These are phyloP conservation scores for Psilanteris sp. DNA, from an alignment of 1,140 invertebrate genomes.

Conservation along the genomic window DNA sequence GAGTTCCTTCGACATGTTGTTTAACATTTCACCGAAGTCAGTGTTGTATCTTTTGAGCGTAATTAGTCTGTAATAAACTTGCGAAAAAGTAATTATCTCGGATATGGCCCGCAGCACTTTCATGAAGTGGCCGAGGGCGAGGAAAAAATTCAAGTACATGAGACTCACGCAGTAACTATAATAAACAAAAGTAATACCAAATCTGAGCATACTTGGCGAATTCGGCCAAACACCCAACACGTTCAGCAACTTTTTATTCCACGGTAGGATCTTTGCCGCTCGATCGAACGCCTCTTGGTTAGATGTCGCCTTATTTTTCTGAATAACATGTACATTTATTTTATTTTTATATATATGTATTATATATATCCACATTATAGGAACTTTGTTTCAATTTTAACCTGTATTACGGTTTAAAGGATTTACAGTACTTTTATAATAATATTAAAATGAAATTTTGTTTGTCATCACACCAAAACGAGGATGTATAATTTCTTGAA, in stretches of 20 bases:
- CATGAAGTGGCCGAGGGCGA: slow-evolving; percentile 45
- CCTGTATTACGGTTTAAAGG: too few relatives aligned
- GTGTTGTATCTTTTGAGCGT: slow-evolving; percentile 53
- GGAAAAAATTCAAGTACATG: slow-evolving; percentile 36
- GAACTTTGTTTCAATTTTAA: too few relatives aligned
- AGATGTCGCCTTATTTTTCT: slow-evolving; percentile 4
- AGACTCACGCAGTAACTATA: slow-evolving; percentile 42
- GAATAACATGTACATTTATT: too few relatives aligned
- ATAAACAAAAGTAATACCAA: slow-evolving; percentile 33
- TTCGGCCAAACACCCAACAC: slow-evolving; percentile 59
- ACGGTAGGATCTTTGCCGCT: slow-evolving; percentile 49
- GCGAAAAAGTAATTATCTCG: slow-evolving; percentile 58
- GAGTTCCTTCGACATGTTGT: slow-evolving; percentile 51
- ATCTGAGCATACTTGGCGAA: slow-evolving; percentile 41
- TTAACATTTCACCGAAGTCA: slow-evolving; percentile 57
- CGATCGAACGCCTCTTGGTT: slow-evolving; percentile 33
- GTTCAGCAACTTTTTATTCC: slow-evolving; percentile 56
- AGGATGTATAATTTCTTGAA: too few relatives aligned
- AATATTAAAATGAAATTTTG: too few relatives aligned
- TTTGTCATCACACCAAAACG: too few relatives aligned
- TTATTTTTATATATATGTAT: too few relatives aligned
- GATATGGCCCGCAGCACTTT: slow-evolving; percentile 49
- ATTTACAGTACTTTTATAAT: too few relatives aligned
- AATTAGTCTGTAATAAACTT: slow-evolving; percentile 54
- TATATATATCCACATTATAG: too few relatives aligned